A percentile compares a stretch with the other conserved stretches of the same genome.
phyloP scores from a whole-genome alignment of 2,888 invertebrate species.

The Flexamia atlantica region DNA sequence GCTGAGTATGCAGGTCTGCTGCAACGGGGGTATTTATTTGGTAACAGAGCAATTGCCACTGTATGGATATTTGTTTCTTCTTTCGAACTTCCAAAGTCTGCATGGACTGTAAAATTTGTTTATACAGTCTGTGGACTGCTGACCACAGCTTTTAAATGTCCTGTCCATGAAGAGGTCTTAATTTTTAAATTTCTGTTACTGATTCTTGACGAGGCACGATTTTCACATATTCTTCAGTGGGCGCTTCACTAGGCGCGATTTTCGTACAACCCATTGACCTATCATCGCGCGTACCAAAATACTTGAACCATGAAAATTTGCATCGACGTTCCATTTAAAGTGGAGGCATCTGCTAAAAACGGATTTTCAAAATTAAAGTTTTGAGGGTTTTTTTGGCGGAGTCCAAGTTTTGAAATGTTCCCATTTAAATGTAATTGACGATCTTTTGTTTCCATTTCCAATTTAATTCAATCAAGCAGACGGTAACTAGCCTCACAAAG shows the following conservation, averaged over 20 bases:
- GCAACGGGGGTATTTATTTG: slow-evolving; percentile 24
- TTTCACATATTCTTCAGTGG: no score
- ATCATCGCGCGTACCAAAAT: no score
- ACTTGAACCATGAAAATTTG: no score
- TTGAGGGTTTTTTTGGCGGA: no score
- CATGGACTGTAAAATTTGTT: slow-evolving; percentile 7
- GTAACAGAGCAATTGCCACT: slow-evolving; percentile 17
- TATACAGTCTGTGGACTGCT: slow-evolving; percentile 7
- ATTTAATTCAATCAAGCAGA: no score
- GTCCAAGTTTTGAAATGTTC: no score
- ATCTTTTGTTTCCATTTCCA: no score
- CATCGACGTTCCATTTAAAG: no score
- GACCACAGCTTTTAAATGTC: slow-evolving; percentile 21
- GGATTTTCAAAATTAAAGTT: no score
- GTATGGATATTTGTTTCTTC: slow-evolving; percentile 26
- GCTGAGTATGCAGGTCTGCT: slow-evolving; percentile 17
- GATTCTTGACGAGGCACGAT: not conserved
- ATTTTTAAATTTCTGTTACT: slow-evolving; percentile 1
- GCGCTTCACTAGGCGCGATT: not conserved
- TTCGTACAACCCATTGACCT: not conserved
- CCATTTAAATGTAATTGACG: no score
- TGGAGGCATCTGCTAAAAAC: no score
- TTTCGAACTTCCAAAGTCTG: slow-evolving; percentile 24
- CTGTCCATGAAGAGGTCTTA: slow-evolving; percentile 6
- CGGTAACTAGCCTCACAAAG: no score